Base-by-base conservation (phyloP, 2,113 vertebrate genomes). In the Sorex fumeus region DNA sequence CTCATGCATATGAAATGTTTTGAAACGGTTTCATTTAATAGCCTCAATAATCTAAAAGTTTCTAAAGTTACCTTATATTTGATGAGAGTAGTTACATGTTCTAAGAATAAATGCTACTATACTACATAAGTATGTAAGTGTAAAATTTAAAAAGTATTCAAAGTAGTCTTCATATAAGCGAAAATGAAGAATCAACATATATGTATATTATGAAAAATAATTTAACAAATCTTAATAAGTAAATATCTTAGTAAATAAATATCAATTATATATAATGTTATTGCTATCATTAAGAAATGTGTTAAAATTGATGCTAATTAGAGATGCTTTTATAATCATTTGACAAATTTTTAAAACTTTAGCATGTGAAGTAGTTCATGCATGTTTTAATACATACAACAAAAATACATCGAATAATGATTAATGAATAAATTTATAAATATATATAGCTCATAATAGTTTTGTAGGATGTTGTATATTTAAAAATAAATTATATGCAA, bases 101-200 rank as follows among this genome's bases (percentile, higher is more conserved):
- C 69, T n/a, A 43, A 70, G n/a, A 69, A 76, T 21, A 30, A 94
- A 70, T 89, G 16, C 34, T 43, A 87, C 69, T 32, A 18, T 1
- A 27, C 4, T 53, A 69, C 10, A 77, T 88, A 93, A 84, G 25
- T 21, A 70, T 34, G 71, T 36, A 71, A 79, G 32, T 64, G 57
- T 87, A 90, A 90, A 86, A 77, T 72, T 71, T 32, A 8, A 82
- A 67, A 89, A 32, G 19, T 32, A 80, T 74, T 86, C 81, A 92
- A 57, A 53, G 43, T 27, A 10, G 27, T 43, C 84, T 89, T 84
- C 70, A 3, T 85, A n/a, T 43, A 67, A 83, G 13, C 69, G 50
- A 74, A 88, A 90, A 72, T 83, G 84, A 75, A 45, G 18, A 70
- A 91, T 95, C 64, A 78, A 60, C 0, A 2, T 78, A 30, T 70